These are phyloP conservation scores for Patagioenas fasciata DNA, from an alignment of 2,113 vertebrate species.

Conservation along the genomic window DNA sequence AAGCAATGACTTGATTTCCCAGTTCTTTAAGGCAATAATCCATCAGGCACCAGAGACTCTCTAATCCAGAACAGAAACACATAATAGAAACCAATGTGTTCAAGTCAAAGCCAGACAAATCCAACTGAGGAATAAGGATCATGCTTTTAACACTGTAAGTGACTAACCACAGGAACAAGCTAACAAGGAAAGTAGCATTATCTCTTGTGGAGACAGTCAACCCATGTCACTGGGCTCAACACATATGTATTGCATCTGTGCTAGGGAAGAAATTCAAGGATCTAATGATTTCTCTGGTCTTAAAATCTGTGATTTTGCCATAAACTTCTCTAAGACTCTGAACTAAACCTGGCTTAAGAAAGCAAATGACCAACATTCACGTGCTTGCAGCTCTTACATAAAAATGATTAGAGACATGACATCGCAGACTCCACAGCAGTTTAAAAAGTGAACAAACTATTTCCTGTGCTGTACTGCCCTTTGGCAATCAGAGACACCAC, in stretches of 20 bases:
- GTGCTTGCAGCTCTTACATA: not conserved
- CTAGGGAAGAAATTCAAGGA: not conserved
- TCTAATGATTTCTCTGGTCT: not conserved
- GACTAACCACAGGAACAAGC: conserved; percentile 13
- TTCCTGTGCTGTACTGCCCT: not conserved
- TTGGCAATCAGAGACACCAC: not conserved
- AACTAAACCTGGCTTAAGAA: not conserved
- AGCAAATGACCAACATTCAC: accelerated
- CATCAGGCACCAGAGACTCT: not conserved
- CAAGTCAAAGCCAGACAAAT: not conserved
- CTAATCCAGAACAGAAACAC: conserved; percentile 35
- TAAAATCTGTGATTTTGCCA: not conserved
- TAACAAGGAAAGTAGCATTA: not conserved
- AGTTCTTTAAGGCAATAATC: conserved; percentile 9
- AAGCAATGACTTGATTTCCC: not conserved
- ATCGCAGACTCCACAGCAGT: not conserved
- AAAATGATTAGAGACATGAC: not conserved
- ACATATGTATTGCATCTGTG: not conserved
- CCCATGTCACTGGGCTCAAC: not conserved
- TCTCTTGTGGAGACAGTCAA: not conserved
- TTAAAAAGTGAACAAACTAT: not conserved
- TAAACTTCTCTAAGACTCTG: not conserved
- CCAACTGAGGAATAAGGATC: not conserved
- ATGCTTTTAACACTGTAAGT: not conserved
- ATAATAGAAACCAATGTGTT: not conserved